phyloP scores from a whole-genome alignment of 2,797 vertebrate species.

The Rhinoraja longicauda region DNA sequence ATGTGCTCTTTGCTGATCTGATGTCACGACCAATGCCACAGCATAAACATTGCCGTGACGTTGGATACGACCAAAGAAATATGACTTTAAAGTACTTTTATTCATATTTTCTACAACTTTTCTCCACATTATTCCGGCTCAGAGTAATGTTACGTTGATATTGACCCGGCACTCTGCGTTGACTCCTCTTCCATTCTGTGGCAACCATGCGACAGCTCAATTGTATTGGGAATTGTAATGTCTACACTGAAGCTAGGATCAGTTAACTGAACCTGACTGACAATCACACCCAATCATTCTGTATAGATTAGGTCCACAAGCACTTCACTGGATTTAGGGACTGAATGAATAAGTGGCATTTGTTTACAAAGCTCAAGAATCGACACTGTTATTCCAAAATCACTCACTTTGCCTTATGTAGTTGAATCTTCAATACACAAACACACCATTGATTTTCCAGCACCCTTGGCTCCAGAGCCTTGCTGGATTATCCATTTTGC shows the following conservation, averaged over 20 bases:
- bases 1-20: no score
- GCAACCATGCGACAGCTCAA: no score
- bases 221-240: background rate
- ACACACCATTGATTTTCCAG: background rate
- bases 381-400: background rate
- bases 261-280: background rate
- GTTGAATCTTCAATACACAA: background rate
- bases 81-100: background rate
- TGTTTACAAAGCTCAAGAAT: background rate
- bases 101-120: background rate
- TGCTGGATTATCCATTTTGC: no score
- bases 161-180: background rate
- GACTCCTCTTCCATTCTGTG: background rate
- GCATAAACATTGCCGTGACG: background rate
- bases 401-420: background rate
- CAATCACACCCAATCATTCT: background rate
- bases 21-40: no score
- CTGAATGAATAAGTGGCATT: background rate
- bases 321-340: no score
- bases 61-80: background rate
- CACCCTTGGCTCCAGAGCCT: no score
- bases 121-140: background rate
- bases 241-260: background rate
- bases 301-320: background rate
- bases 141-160: background rate